Evolutionary conservation across 2,113 vertebrate genomes (phyloP).

Genomic region (Taxidea taxus): DNA sequence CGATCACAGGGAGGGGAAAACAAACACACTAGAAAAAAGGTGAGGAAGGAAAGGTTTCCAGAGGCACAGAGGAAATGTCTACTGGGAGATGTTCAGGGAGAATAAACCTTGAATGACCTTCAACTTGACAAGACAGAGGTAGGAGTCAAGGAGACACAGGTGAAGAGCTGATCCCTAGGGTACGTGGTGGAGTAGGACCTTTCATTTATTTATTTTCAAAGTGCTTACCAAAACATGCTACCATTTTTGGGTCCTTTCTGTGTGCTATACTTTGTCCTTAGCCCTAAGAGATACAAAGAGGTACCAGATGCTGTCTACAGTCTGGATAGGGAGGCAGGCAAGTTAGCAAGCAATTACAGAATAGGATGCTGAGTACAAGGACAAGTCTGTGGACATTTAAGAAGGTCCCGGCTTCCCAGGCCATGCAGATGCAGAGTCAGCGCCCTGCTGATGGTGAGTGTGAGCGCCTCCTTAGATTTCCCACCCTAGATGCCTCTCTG

Average conservation of each 20-base stretch:
- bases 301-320: accelerated
- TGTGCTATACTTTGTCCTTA: neutral
- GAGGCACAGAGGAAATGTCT: neutral
- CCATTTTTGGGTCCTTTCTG: neutral
- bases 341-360: neutral
- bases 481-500: neutral
- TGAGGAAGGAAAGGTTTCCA: neutral
- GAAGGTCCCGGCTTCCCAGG: neutral
- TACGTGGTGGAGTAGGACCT: too few species aligned
- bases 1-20: neutral
- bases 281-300: neutral
- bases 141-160: neutral
- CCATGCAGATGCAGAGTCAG: accelerated
- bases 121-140: neutral
- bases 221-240: neutral
- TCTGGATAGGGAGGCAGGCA: neutral
- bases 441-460: neutral
- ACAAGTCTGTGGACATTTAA: too few species aligned
- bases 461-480: neutral
- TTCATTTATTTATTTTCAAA: neutral
- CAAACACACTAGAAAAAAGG: accelerated
- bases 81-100: neutral
- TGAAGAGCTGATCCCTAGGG: neutral
- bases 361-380: too few species aligned
- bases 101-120: neutral